Evolutionary conservation across 2,888 invertebrate genomes (phyloP).

Genomic region (Deilephila porcellus): DNA sequence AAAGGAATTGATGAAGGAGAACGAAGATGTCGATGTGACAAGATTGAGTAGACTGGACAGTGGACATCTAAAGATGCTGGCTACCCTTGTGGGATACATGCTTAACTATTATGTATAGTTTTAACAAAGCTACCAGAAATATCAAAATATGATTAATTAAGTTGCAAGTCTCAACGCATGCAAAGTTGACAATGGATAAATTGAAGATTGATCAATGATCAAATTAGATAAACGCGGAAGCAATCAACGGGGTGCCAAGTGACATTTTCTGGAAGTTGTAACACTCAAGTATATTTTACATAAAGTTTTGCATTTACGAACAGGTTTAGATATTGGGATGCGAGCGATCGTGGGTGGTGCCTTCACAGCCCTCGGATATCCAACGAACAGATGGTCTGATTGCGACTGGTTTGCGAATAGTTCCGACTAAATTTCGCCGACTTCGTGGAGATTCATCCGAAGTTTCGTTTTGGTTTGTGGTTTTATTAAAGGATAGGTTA

Average conservation of each 20-base stretch:
- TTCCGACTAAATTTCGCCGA: conserved; percentile 18
- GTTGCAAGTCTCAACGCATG: too few relatives aligned
- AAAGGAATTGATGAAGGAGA: too few relatives aligned
- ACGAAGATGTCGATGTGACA: too few relatives aligned
- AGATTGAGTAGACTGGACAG: too few relatives aligned
- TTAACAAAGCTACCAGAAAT: too few relatives aligned
- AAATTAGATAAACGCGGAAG: not conserved
- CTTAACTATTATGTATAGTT: too few relatives aligned
- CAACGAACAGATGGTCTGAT: conserved; percentile 20
- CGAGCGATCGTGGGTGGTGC: conserved; percentile 46
- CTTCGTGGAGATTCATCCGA: not conserved
- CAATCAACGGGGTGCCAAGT: not conserved
- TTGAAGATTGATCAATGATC: too few relatives aligned
- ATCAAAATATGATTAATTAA: too few relatives aligned
- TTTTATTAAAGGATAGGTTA: not conserved
- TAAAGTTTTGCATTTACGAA: conserved; percentile 36
- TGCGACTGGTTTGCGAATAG: conserved; percentile 27
- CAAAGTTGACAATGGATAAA: too few relatives aligned
- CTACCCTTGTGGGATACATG: too few relatives aligned
- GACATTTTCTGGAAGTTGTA: not conserved
- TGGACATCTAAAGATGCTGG: too few relatives aligned
- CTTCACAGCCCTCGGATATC: conserved; percentile 29
- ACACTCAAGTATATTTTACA: conserved; percentile 22
- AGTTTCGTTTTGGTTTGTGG: not conserved
- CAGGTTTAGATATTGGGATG: conserved; percentile 43